phyloP scores from a whole-genome alignment of 2,113 vertebrate species.

The Ramphastos sulfuratus region DNA sequence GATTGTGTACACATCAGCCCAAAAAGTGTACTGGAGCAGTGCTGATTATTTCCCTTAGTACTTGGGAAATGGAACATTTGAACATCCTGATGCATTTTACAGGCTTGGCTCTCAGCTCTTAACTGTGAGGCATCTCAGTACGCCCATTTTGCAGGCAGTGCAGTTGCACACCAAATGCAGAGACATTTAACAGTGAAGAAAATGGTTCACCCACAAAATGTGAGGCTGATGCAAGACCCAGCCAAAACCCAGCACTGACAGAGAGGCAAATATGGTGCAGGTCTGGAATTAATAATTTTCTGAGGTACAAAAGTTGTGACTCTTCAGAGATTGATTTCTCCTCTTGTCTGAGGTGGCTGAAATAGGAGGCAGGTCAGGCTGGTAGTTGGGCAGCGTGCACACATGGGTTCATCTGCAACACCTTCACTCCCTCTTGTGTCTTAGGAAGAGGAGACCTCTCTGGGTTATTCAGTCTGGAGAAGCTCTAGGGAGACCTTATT shows the following conservation, averaged over 20 bases:
- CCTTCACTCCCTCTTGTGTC: not conserved
- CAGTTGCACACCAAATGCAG: not conserved
- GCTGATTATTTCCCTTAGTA: not conserved
- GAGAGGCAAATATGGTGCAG: fast-evolving
- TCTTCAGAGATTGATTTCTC: not conserved
- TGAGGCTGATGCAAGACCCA: not conserved
- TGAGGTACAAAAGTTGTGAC: not conserved
- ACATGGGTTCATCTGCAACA: not conserved
- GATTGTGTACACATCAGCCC: not conserved
- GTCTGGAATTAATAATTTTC: not conserved
- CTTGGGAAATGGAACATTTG: not conserved
- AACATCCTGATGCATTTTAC: not conserved
- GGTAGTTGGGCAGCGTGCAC: fast-evolving
- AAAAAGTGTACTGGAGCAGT: not conserved
- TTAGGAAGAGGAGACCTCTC: fast-evolving
- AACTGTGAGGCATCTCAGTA: not conserved
- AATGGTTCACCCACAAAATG: not conserved
- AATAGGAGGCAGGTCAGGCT: not conserved
- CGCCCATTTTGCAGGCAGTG: not conserved
- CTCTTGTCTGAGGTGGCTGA: not conserved
- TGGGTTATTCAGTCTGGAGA: not conserved
- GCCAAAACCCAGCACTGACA: fast-evolving
- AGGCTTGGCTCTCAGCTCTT: not conserved
- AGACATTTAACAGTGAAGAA: not conserved
- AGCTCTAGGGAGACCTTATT: not conserved